Conservation (phyloP, 37 sponge, comb jelly and placozoan genomes). For the Halichondria panicea region DNA sequence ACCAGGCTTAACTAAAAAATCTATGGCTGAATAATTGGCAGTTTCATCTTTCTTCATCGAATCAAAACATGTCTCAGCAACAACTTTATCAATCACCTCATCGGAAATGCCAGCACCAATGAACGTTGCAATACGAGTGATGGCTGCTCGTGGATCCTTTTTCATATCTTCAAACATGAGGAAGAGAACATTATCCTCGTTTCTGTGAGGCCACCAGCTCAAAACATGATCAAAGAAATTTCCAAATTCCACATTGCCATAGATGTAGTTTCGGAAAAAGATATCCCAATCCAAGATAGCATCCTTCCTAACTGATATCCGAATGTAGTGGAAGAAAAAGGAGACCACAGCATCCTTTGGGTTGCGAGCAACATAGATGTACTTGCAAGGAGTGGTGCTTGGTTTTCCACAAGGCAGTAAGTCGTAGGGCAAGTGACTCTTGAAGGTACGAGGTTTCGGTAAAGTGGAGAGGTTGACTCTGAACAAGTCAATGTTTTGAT, state of each 20-base stretch:
- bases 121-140: constrained; percentile 23
- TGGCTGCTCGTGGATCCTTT: constrained; percentile 16
- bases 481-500: too few species aligned
- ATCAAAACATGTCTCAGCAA: constrained; percentile 26
- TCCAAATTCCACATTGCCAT: constrained; percentile 39
- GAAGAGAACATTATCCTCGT: constrained; percentile 46
- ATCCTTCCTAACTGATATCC: too few species aligned
- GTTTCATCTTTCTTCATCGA: constrained; percentile 39
- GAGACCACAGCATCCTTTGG: constrained; percentile 76
- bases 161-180: constrained; percentile 70
- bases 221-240: constrained; percentile 58
- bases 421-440: constrained; percentile 60
- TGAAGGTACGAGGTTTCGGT: constrained; percentile 57
- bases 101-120: constrained; percentile 17
- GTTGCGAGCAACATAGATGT: constrained; percentile 63
- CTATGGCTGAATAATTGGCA: constrained; percentile 26
- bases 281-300: constrained; percentile 2
- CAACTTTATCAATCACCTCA: constrained; percentile 25
- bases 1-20: not conserved
- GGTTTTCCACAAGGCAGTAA: constrained; percentile 54
- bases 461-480: too few species aligned
- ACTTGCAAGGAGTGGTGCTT: constrained; percentile 49
- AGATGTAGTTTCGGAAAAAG: not conserved
- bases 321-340: too few species aligned
- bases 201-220: constrained; percentile 49